Conservation (phyloP, 1,140 invertebrate species). For the Bilobella aurantiaca region DNA sequence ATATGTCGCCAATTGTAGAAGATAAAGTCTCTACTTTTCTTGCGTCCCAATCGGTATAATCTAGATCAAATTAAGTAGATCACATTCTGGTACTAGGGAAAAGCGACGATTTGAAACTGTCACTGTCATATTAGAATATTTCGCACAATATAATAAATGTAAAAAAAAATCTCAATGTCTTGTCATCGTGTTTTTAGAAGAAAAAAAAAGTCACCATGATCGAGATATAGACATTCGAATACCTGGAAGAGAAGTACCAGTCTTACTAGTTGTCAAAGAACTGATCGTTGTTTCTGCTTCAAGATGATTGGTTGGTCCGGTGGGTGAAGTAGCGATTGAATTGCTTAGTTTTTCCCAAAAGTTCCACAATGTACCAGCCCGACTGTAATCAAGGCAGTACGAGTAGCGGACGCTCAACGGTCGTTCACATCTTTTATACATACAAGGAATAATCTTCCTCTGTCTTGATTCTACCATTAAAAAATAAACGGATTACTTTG, state of each 20-base stretch:
- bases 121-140: too few relatives aligned
- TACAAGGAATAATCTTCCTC: conserved; percentile 56
- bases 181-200: not conserved
- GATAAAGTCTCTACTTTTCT: not conserved
- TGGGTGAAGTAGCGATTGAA: conserved; percentile 39
- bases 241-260: conserved; percentile 9
- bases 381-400: conserved; percentile 48
- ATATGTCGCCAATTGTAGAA: not conserved
- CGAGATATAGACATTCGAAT: not conserved
- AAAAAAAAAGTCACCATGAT: not conserved
- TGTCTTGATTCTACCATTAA: conserved; percentile 42
- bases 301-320: not conserved
- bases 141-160: too few relatives aligned
- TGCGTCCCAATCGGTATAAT: too few relatives aligned
- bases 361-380: conserved; percentile 46
- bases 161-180: too few relatives aligned
- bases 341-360: conserved; percentile 51
- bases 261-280: not conserved
- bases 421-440: conserved; percentile 47
- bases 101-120: too few relatives aligned
- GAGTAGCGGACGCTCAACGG: conserved; percentile 49
- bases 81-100: too few relatives aligned
- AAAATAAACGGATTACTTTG: conserved; percentile 33
- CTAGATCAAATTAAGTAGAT: too few relatives aligned
- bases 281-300: not conserved